phyloP scores from a whole-genome alignment of 2,888 invertebrate genomes.

The Aporophyla nigra region DNA sequence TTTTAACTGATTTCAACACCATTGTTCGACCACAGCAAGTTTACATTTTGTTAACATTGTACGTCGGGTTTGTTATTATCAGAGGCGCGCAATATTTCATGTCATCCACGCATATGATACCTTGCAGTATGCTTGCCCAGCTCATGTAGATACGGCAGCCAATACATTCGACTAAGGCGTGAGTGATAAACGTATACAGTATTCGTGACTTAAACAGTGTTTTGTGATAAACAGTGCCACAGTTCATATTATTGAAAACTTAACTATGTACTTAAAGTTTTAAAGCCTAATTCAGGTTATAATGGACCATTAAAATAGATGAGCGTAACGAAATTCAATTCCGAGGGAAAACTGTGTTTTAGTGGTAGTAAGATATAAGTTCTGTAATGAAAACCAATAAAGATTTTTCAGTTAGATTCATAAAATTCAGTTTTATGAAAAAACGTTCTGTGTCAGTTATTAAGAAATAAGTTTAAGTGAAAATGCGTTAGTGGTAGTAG shows the following conservation, averaged over 20 bases:
- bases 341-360: neutral
- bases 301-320: constrained; percentile 22
- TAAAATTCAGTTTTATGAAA: neutral
- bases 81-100: constrained; percentile 47
- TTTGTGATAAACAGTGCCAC: constrained; percentile 26
- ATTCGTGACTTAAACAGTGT: constrained; percentile 34
- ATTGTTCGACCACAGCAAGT: constrained; percentile 64
- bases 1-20: constrained; percentile 47
- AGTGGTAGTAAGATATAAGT: neutral
- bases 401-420: neutral
- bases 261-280: constrained; percentile 6
- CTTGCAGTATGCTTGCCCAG: constrained; percentile 7
- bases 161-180: constrained; percentile 36
- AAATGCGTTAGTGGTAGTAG: constrained; percentile 13
- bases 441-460: neutral
- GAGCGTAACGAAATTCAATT: constrained; percentile 7
- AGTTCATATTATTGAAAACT: constrained; percentile 12
- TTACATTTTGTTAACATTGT: constrained; percentile 70
- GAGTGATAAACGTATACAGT: constrained; percentile 45
- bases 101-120: constrained; percentile 24
- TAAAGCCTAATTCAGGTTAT: constrained; percentile 11
- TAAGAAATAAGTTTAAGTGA: neutral
- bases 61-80: constrained; percentile 50
- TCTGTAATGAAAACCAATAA: constrained; percentile 15
- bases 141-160: constrained; percentile 29